phyloP scores from a whole-genome alignment of 2,113 vertebrate genomes.

The Etia nguti region DNA sequence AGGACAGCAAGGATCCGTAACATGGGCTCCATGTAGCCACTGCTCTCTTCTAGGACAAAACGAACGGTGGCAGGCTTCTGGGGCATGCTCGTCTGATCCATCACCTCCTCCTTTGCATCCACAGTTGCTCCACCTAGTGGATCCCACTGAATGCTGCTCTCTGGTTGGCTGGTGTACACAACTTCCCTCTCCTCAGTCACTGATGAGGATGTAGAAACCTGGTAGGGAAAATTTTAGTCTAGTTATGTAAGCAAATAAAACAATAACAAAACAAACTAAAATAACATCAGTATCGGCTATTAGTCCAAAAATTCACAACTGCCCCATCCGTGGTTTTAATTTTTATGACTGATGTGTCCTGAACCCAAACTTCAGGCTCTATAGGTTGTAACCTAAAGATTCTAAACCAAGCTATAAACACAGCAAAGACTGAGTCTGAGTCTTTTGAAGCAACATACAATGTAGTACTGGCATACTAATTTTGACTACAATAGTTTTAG shows the following conservation, averaged over 20 bases:
- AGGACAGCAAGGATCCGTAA: conserved; percentile 88
- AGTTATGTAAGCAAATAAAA: not conserved
- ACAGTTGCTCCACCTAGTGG: conserved; percentile 24
- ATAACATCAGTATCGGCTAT: not conserved
- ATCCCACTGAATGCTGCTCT: conserved; percentile 56
- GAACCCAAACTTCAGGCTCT: not conserved
- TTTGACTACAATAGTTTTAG: no score
- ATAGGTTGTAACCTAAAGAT: not conserved
- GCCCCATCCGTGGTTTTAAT: not conserved
- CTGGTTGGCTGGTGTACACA: conserved; percentile 38
- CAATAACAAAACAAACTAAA: not conserved
- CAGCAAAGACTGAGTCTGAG: not conserved
- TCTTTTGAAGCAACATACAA: not conserved
- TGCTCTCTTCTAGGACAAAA: conserved; percentile 94
- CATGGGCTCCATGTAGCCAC: conserved; percentile 94
- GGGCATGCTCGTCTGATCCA: conserved; percentile 45
- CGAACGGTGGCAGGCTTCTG: conserved; percentile 76
- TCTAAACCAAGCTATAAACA: not conserved
- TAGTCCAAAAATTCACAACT: not conserved
- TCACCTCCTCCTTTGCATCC: conserved; percentile 10
- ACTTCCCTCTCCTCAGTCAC: conserved; percentile 82
- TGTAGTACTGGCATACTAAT: not conserved
- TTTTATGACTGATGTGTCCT: not conserved
- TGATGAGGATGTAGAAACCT: conserved; percentile 90
- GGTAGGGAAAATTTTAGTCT: not conserved